Evolutionary conservation across 2,888 invertebrate species (phyloP).

Genomic region (Pasiphila rectangulata): DNA sequence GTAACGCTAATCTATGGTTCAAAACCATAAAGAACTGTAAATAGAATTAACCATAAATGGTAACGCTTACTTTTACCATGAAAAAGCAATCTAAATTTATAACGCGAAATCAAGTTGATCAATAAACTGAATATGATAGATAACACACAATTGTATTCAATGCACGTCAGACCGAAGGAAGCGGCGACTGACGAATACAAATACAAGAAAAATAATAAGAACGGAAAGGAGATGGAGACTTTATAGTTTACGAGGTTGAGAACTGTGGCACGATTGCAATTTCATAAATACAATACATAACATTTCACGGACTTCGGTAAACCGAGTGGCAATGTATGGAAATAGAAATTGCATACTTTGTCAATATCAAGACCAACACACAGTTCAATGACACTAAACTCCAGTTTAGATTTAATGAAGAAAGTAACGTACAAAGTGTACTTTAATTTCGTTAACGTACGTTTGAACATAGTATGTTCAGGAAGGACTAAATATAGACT

Average conservation of each 20-base stretch:
- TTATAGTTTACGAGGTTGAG: slow-evolving; percentile 22
- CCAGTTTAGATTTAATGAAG: too few relatives aligned
- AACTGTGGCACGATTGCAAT: not conserved
- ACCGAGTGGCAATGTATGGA: not conserved
- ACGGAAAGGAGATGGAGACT: slow-evolving; percentile 38
- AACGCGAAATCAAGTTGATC: not conserved
- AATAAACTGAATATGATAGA: slow-evolving; percentile 4
- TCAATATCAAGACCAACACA: too few relatives aligned
- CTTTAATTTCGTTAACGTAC: too few relatives aligned
- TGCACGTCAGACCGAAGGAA: slow-evolving; percentile 49
- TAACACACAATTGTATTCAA: slow-evolving; percentile 38
- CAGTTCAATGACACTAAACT: too few relatives aligned
- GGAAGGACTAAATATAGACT: not conserved
- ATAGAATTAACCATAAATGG: not conserved
- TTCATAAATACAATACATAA: not conserved
- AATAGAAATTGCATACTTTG: not conserved
- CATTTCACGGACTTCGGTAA: not conserved
- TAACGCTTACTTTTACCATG: not conserved
- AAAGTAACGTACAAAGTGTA: not conserved
- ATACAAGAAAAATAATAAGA: slow-evolving; percentile 47
- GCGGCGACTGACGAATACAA: slow-evolving; percentile 43
- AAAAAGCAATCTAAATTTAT: slow-evolving; percentile 4
- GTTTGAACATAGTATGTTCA: not conserved
- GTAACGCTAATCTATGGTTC: not conserved
- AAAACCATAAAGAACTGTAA: too few relatives aligned